Evolutionary conservation across 2,888 invertebrate species (phyloP).

Genomic region (Dendrolimus houi): DNA sequence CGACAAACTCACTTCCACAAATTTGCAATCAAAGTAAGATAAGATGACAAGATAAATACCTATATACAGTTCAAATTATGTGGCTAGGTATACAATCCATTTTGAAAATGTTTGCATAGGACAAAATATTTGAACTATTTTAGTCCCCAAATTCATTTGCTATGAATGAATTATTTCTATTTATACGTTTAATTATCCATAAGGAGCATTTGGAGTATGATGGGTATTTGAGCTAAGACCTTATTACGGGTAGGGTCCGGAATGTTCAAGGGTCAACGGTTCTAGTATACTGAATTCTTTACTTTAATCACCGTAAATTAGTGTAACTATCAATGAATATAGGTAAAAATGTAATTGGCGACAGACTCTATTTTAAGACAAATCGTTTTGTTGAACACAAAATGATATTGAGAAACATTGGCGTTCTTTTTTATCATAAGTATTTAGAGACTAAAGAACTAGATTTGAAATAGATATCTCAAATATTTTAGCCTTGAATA

Average conservation of each 20-base stretch:
- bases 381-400: too few relatives aligned
- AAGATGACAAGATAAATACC: too few relatives aligned
- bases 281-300: slow-evolving; percentile 38
- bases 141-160: not conserved
- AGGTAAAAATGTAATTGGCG: not conserved
- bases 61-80: too few relatives aligned
- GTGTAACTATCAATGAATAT: not conserved
- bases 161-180: not conserved
- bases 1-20: too few relatives aligned
- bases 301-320: slow-evolving; percentile 11
- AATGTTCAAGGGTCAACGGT: slow-evolving; percentile 30
- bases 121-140: not conserved
- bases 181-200: not conserved
- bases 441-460: too few relatives aligned
- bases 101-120: not conserved
- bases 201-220: slow-evolving; percentile 21
- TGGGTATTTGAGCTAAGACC: slow-evolving; percentile 33
- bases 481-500: too few relatives aligned
- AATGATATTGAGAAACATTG: too few relatives aligned
- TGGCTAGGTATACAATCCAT: not conserved
- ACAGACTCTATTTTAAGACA: too few relatives aligned
- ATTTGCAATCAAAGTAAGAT: too few relatives aligned
- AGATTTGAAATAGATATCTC: too few relatives aligned
- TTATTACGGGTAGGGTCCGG: slow-evolving; percentile 34
- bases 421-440: too few relatives aligned